Conservation (phyloP, 2,888 invertebrate genomes). For the Drosophila neoperkinsi region DNA sequence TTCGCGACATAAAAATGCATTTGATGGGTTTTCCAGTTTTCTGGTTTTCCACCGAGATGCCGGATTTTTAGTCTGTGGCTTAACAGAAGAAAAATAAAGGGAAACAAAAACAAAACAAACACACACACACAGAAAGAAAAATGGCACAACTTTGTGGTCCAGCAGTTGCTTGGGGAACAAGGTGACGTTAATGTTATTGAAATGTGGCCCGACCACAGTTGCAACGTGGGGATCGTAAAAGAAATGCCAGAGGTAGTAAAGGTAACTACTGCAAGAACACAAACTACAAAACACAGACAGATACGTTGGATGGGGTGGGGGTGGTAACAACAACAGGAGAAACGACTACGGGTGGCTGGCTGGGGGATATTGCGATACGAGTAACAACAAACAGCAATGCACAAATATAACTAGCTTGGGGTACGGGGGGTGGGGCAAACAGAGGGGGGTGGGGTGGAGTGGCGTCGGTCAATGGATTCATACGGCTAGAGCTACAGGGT, state of each 20-base stretch:
- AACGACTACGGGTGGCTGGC: constrained; percentile 23
- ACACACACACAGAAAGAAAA: neutral
- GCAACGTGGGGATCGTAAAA: constrained; percentile 65
- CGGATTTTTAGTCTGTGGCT: constrained; percentile 54
- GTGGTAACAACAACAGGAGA: constrained; percentile 10
- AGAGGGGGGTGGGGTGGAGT: neutral
- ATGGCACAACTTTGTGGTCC: constrained; percentile 59
- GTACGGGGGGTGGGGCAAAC: constrained; percentile 3
- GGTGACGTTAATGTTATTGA: constrained; percentile 70
- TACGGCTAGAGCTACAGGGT: constrained; percentile 40
- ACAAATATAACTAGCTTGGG: constrained; percentile 37
- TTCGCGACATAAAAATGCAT: constrained; percentile 55
- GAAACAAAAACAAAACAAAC: neutral
- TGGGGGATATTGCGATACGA: constrained; percentile 53
- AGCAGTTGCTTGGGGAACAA: constrained; percentile 44
- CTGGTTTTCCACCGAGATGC: constrained; percentile 30
- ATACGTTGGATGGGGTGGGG: constrained; percentile 1
- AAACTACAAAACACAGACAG: constrained; percentile 53
- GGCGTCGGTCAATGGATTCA: neutral
- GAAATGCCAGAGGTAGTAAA: constrained; percentile 66
- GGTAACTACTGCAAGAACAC: constrained; percentile 57
- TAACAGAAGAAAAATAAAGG: constrained; percentile 21
- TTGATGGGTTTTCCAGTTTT: constrained; percentile 38
- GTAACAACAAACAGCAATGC: constrained; percentile 82
- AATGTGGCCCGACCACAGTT: constrained; percentile 62